These are phyloP conservation scores for Hippotragus niger DNA, from an alignment of 2,113 vertebrate species.

Conservation along the genomic window DNA sequence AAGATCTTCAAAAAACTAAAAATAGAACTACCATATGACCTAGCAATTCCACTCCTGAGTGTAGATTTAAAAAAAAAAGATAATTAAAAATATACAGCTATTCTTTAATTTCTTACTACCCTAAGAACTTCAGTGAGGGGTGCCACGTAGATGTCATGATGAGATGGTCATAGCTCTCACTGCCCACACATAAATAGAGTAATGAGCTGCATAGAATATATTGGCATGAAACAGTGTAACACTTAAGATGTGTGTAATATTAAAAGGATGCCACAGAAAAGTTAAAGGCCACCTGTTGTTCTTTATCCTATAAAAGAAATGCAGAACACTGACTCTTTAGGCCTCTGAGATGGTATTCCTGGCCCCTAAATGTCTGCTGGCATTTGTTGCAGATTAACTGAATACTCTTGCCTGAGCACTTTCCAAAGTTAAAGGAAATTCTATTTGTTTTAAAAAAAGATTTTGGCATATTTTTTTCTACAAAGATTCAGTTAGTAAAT, in stretches of 20 bases:
- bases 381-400: neutral
- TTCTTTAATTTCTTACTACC: neutral
- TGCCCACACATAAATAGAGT: neutral
- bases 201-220: neutral
- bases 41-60: neutral
- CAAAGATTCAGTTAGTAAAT: neutral
- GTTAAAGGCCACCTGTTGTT: neutral
- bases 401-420: neutral
- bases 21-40: neutral
- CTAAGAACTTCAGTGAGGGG: neutral
- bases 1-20: neutral
- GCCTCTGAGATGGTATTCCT: neutral
- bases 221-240: neutral
- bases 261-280: neutral
- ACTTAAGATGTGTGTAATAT: neutral
- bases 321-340: neutral
- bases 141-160: neutral
- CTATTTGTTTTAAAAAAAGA: neutral
- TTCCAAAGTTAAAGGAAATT: conserved; percentile 30
- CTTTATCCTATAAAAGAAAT: neutral
- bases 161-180: neutral
- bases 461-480: neutral
- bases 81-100: neutral
- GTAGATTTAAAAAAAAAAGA: neutral
- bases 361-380: neutral